A percentile compares a stretch with the other conserved stretches of the same genome.
Conservation (phyloP, 2,888 invertebrate species). For the Caradrina kadenii region DNA sequence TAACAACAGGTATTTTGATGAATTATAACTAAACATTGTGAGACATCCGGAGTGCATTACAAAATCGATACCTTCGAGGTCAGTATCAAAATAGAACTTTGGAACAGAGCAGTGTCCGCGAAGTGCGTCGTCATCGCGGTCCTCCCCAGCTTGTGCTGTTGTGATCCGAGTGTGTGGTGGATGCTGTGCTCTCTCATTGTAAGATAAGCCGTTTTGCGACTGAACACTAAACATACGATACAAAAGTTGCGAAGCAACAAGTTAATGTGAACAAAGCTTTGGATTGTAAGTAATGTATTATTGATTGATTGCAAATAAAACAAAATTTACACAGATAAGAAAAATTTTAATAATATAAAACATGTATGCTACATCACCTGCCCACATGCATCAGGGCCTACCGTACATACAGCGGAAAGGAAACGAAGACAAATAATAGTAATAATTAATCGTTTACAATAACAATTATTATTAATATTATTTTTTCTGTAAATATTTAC, state of each 20-base stretch:
- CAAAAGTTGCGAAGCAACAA: no score
- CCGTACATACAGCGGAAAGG: constrained; percentile 68
- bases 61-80: not conserved
- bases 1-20: no score
- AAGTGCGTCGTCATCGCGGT: no score
- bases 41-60: not conserved
- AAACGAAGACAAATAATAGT: constrained; percentile 66
- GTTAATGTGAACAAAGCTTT: no score
- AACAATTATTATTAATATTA: constrained; percentile 61
- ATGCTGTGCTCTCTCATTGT: no score
- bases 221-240: no score
- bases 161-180: not conserved
- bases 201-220: no score
- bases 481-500: constrained; percentile 75
- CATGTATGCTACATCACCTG: constrained; percentile 80
- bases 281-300: not conserved
- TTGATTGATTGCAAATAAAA: constrained; percentile 63
- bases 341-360: constrained; percentile 88
- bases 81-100: not conserved
- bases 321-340: constrained; percentile 85
- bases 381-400: constrained; percentile 62
- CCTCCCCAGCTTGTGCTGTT: not conserved
- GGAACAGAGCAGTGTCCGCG: no score
- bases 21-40: not conserved
- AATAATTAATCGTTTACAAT: constrained; percentile 40